phyloP scores from a whole-genome alignment of 2,113 vertebrate genomes.

The Dascyllus trimaculatus region DNA sequence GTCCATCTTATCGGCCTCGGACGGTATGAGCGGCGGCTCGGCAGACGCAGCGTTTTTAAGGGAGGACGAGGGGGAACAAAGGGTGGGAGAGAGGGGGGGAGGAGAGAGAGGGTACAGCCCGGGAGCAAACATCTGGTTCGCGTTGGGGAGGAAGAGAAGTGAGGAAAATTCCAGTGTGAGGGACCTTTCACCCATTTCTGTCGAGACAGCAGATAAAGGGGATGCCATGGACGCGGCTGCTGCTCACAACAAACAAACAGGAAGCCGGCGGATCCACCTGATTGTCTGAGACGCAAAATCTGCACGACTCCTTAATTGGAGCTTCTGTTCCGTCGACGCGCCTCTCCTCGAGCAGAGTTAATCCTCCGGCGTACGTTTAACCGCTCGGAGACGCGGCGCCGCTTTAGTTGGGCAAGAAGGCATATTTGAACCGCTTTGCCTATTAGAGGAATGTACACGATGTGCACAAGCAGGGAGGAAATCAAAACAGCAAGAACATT shows the following conservation, averaged over 20 bases:
- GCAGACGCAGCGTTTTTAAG: constrained; percentile 68
- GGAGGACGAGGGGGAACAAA: constrained; percentile 45
- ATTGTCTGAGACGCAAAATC: too few relatives aligned
- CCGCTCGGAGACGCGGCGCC: too few relatives aligned
- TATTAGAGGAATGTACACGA: constrained; percentile 53
- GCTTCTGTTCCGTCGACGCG: too few relatives aligned
- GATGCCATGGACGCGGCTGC: constrained; percentile 33
- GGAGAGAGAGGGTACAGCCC: constrained; percentile 59
- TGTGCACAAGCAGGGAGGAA: constrained; percentile 42
- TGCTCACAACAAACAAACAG: constrained; percentile 17
- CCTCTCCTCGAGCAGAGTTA: too few relatives aligned
- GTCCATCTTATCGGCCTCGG: constrained; percentile 78
- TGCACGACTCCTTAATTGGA: too few relatives aligned
- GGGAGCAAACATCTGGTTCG: constrained; percentile 83
- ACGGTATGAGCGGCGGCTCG: constrained; percentile 71
- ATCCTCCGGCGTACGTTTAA: too few relatives aligned
- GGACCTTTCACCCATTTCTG: constrained; percentile 87
- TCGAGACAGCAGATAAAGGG: constrained; percentile 63
- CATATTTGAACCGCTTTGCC: constrained; percentile 17
- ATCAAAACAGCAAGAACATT: constrained; percentile 44
- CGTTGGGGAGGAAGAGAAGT: constrained; percentile 73
- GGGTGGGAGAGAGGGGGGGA: constrained; percentile 18
- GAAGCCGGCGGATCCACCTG: too few relatives aligned
- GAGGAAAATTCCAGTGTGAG: constrained; percentile 75
- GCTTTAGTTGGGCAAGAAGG: constrained; percentile 21